phyloP scores from a whole-genome alignment of 2,888 invertebrate genomes.

The Chymomyza fuscimana region DNA sequence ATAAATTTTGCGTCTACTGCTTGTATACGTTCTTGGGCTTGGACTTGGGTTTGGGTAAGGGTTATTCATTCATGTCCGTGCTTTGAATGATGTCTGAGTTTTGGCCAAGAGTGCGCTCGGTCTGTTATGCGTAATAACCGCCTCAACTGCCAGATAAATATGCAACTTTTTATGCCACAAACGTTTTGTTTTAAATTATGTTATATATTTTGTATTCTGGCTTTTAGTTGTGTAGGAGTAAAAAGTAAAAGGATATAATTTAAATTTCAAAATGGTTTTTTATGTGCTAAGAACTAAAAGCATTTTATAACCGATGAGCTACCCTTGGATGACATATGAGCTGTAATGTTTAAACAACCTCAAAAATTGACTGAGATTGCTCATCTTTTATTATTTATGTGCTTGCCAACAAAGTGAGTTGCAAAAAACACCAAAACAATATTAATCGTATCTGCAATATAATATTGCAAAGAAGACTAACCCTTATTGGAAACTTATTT shows the following conservation, averaged over 20 bases:
- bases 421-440: too few relatives aligned
- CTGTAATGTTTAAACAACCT: too few relatives aligned
- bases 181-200: conserved; percentile 3
- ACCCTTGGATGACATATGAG: too few relatives aligned
- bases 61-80: conserved; percentile 29
- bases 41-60: neutral
- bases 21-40: neutral
- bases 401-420: too few relatives aligned
- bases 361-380: too few relatives aligned
- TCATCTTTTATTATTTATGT: too few relatives aligned
- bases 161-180: conserved; percentile 29
- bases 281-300: too few relatives aligned
- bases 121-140: neutral
- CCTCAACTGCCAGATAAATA: conserved; percentile 36
- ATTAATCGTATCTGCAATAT: too few relatives aligned
- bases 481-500: too few relatives aligned
- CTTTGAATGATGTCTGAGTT: conserved; percentile 25
- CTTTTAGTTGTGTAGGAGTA: neutral
- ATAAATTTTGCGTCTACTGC: conserved; percentile 52
- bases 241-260: neutral
- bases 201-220: neutral
- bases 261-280: neutral
- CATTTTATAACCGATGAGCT: too few relatives aligned
- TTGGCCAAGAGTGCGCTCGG: conserved; percentile 3
- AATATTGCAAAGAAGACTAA: too few relatives aligned